These are phyloP conservation scores for Mellilla xanthometata DNA, from an alignment of 2,888 invertebrate genomes.

Conservation along the genomic window DNA sequence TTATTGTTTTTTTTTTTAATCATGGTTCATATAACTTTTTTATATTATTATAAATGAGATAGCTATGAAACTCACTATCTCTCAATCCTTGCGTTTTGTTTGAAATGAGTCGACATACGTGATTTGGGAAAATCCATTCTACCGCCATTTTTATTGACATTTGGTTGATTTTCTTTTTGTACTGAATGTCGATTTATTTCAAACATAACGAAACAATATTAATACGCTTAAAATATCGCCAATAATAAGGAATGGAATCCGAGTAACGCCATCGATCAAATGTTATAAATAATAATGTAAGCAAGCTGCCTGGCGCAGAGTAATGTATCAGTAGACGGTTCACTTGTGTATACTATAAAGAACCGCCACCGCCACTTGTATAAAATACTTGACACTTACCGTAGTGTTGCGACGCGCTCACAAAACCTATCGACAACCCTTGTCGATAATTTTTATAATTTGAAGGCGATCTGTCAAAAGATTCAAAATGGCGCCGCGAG, in stretches of 20 bases:
- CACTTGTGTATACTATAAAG: too few relatives aligned
- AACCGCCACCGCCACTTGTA: too few relatives aligned
- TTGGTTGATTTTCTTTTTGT: too few relatives aligned
- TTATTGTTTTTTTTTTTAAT: constrained; percentile 10
- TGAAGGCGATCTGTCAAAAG: constrained; percentile 14
- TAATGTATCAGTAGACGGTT: too few relatives aligned
- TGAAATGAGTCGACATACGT: constrained; percentile 13
- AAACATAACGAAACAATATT: constrained; percentile 13
- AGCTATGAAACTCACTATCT: constrained; percentile 21
- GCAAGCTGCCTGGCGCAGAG: constrained; percentile 44
- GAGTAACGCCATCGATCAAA: constrained; percentile 40
- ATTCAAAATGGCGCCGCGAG: constrained; percentile 41
- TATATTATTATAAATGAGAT: constrained; percentile 17
- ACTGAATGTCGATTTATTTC: constrained; percentile 11
- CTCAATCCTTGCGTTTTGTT: constrained; percentile 16
- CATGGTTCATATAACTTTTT: constrained; percentile 19
- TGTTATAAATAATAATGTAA: constrained; percentile 27
- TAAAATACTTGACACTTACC: constrained; percentile 10
- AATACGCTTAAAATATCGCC: constrained; percentile 34
- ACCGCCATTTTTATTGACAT: too few relatives aligned
- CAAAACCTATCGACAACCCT: constrained; percentile 14
- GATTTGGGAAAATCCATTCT: too few relatives aligned
- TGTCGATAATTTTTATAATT: constrained; percentile 12
- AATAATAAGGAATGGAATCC: constrained; percentile 27
- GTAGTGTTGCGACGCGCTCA: constrained; percentile 19